phyloP scores from a whole-genome alignment of 2,888 invertebrate genomes.

The Aphidoletes aphidimyza region DNA sequence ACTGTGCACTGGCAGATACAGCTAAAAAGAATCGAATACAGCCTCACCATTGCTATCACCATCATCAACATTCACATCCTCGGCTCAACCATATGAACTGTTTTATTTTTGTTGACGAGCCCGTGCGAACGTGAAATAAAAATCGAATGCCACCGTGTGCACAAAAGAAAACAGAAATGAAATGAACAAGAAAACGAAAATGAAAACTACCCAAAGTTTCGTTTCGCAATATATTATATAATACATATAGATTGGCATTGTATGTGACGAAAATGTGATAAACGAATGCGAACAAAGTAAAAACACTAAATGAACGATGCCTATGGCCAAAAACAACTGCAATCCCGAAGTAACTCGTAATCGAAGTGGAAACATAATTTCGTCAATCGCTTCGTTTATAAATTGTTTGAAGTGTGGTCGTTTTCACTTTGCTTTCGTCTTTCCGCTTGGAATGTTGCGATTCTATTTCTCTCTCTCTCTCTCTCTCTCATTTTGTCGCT shows the following conservation, averaged over 20 bases:
- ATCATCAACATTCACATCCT: not conserved
- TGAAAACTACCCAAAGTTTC: slow-evolving; percentile 12
- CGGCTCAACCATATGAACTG: not conserved
- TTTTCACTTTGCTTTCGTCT: not conserved
- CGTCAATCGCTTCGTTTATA: slow-evolving; percentile 38
- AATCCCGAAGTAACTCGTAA: slow-evolving; percentile 16
- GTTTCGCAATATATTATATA: not conserved
- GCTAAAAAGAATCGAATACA: too few relatives aligned
- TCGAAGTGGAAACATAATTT: slow-evolving; percentile 39
- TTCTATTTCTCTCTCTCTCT: too few relatives aligned
- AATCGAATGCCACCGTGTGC: not conserved
- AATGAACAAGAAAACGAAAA: not conserved
- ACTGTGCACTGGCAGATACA: not conserved
- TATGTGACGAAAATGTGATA: slow-evolving; percentile 18
- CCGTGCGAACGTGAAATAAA: slow-evolving; percentile 23
- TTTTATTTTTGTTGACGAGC: not conserved
- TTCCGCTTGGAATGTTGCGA: not conserved
- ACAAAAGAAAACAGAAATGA: too few relatives aligned
- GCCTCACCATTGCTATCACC: too few relatives aligned
- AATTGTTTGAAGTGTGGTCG: slow-evolving; percentile 39
- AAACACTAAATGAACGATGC: not conserved
- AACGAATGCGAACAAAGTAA: not conserved
- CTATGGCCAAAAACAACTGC: slow-evolving; percentile 1
- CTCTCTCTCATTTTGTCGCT: too few relatives aligned
- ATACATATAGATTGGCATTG: not conserved